Evolutionary conservation across 2,888 invertebrate species (phyloP).

Genomic region (Anorthoa munda): DNA sequence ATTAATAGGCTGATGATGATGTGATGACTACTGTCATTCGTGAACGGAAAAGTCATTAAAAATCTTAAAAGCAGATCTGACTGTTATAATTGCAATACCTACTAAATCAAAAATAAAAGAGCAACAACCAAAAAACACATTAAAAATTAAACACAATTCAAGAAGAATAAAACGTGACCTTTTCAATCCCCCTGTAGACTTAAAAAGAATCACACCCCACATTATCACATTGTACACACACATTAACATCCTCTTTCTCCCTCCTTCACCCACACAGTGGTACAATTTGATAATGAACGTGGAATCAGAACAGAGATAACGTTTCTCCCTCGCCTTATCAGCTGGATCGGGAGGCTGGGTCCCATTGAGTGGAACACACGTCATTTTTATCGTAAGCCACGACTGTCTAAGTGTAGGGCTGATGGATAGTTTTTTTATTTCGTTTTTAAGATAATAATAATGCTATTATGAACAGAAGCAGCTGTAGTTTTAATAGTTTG

Average conservation of each 20-base stretch:
- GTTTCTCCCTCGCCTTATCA: conserved; percentile 77
- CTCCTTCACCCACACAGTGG: conserved; percentile 64
- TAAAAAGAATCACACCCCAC: conserved; percentile 55
- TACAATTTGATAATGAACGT: conserved; percentile 86
- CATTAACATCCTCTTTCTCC: conserved; percentile 48
- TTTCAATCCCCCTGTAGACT: conserved; percentile 24
- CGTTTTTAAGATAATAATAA: conserved; percentile 45
- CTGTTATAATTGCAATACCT: conserved; percentile 8
- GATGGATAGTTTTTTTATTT: conserved; percentile 64
- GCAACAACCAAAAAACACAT: neutral
- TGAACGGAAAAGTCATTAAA: conserved; percentile 34
- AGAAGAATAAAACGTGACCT: conserved; percentile 24
- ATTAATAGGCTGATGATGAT: no score
- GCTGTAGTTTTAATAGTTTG: conserved; percentile 5
- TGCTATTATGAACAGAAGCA: conserved; percentile 57
- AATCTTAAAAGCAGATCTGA: conserved; percentile 18
- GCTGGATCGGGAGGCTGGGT: conserved; percentile 74
- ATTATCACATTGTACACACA: conserved; percentile 59
- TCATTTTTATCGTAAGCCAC: conserved; percentile 72
- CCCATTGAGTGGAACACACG: conserved; percentile 75
- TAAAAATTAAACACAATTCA: conserved; percentile 1
- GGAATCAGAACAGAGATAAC: conserved; percentile 85
- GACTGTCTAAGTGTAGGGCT: conserved; percentile 64
- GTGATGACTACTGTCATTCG: conserved; percentile 13
- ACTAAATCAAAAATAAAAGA: conserved; percentile 21